These are phyloP conservation scores for Meriones psammophilus DNA, from an alignment of 2,797 vertebrate species.

Conservation along the genomic window DNA sequence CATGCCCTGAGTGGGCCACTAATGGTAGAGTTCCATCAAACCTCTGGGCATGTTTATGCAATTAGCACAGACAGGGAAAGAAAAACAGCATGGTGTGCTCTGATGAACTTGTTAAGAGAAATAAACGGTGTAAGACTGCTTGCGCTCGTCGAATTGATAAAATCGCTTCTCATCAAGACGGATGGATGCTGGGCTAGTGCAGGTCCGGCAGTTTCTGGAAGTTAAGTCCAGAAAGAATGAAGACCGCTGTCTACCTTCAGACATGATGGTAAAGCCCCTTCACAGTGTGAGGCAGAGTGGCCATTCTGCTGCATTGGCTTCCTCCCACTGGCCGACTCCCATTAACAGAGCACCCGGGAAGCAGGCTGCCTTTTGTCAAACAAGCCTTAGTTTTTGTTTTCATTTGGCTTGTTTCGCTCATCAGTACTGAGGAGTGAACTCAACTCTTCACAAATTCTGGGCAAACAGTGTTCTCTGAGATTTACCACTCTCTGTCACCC, in stretches of 20 bases:
- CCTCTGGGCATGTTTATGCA: slow-evolving; percentile 60
- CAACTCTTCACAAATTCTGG: not conserved
- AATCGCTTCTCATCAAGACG: slow-evolving; percentile 79
- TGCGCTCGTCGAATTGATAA: slow-evolving; percentile 75
- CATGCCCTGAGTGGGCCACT: not conserved
- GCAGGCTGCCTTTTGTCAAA: not conserved
- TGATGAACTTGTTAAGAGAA: slow-evolving; percentile 69
- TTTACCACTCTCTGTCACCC: not conserved
- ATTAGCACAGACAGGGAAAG: not conserved
- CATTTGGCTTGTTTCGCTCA: not conserved
- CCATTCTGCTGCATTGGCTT: too few species aligned
- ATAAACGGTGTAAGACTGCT: slow-evolving; percentile 60
- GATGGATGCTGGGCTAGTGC: slow-evolving; percentile 71
- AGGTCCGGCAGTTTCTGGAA: slow-evolving; percentile 41
- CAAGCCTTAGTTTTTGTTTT: not conserved
- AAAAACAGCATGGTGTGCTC: slow-evolving; percentile 41
- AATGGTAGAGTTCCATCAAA: slow-evolving; percentile 52
- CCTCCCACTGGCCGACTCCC: not conserved
- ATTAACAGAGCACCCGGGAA: not conserved
- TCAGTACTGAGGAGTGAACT: not conserved
- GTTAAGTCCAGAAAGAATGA: slow-evolving; percentile 35
- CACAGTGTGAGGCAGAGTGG: not conserved
- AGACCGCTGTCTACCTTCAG: not conserved
- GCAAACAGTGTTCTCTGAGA: not conserved
- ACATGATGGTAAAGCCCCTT: not conserved